phyloP scores from a whole-genome alignment of 2,113 vertebrate species.

The Strix uralensis region DNA sequence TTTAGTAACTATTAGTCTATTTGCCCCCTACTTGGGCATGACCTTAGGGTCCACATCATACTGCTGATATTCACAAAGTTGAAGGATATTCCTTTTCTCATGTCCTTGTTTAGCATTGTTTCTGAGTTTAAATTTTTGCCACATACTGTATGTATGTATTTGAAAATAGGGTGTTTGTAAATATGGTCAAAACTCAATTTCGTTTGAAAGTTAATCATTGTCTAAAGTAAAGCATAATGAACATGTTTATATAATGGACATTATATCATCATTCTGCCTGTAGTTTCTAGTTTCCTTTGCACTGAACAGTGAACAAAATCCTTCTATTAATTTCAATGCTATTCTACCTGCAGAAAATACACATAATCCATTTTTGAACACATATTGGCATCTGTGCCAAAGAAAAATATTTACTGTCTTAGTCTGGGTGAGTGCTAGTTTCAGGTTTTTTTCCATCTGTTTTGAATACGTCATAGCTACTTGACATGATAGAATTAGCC shows the following conservation, averaged over 20 bases:
- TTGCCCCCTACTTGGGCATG: background rate
- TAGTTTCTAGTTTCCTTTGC: background rate
- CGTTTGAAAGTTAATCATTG: background rate
- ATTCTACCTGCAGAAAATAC: background rate
- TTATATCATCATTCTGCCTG: background rate
- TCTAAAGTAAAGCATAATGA: background rate
- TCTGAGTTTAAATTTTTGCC: background rate
- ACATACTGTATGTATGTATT: background rate
- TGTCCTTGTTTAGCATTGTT: background rate
- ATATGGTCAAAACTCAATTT: background rate
- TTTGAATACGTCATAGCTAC: background rate
- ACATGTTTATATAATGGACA: background rate
- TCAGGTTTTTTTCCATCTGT: background rate
- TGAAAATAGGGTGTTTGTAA: background rate
- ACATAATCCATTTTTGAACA: background rate
- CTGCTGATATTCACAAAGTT: background rate
- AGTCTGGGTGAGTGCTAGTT: background rate
- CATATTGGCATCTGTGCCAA: background rate
- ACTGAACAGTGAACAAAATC: background rate
- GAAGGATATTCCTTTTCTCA: background rate
- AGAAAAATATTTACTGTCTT: background rate
- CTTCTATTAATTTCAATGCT: background rate
- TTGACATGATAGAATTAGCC: background rate
- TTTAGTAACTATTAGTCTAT: background rate
- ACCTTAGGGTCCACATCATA: background rate